Evolutionary conservation across 1,140 invertebrate genomes (phyloP).

Genomic region (Uloborus diversus): DNA sequence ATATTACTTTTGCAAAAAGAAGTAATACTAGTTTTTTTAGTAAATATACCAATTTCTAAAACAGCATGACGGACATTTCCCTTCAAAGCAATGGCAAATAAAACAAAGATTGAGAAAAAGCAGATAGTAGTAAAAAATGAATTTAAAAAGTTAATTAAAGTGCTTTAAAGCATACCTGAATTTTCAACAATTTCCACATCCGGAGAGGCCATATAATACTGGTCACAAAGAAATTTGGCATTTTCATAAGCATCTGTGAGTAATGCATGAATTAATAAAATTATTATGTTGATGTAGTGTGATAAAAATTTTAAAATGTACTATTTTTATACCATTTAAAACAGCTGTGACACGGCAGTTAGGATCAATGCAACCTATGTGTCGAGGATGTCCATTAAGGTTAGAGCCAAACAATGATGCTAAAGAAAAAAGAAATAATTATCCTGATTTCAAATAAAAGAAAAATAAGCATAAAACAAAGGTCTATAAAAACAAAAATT

Average conservation of each 20-base stretch:
- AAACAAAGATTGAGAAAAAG: too few species aligned
- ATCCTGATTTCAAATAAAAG: not conserved
- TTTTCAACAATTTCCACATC: slow-evolving; percentile 71
- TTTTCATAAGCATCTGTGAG: slow-evolving; percentile 91
- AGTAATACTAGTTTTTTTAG: too few species aligned
- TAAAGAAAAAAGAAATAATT: slow-evolving; percentile 53
- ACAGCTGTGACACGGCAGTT: slow-evolving; percentile 87
- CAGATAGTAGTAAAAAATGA: too few species aligned
- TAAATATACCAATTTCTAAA: too few species aligned
- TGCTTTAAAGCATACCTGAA: slow-evolving; percentile 72
- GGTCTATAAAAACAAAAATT: too few species aligned
- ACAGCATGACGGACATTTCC: too few species aligned
- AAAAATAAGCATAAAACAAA: not conserved
- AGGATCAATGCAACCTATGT: slow-evolving; percentile 96
- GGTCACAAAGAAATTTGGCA: slow-evolving; percentile 95
- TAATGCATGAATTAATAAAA: slow-evolving; percentile 7
- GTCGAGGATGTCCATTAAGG: slow-evolving; percentile 76
- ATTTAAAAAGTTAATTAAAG: too few species aligned
- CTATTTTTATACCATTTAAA: slow-evolving; percentile 65
- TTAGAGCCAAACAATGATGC: slow-evolving; percentile 88
- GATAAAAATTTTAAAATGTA: not conserved
- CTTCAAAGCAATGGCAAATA: too few species aligned
- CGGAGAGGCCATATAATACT: slow-evolving; percentile 94
- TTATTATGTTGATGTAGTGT: too few species aligned
- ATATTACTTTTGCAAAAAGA: too few species aligned